Percentiles rank a stretch among this genome's conserved stretches.
Conservation (phyloP, 2,888 invertebrate genomes). For the Mesorhabditis sp. region DNA sequence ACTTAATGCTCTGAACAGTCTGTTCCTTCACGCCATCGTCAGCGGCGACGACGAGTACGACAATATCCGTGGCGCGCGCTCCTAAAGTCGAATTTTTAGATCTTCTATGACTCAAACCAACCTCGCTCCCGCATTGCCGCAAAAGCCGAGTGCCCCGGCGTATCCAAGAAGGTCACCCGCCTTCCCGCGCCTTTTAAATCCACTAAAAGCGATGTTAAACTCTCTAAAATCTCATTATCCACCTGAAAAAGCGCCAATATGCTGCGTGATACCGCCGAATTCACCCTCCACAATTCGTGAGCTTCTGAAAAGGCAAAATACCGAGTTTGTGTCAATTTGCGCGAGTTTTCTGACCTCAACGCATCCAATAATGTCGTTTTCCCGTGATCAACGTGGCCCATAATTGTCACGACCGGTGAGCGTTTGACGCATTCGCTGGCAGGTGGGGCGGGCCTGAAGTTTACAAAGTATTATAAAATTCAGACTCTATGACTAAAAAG, state of each 20-base stretch:
- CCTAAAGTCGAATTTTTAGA: conserved; percentile 66
- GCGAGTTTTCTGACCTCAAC: conserved; percentile 76
- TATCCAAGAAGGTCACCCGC: conserved; percentile 85
- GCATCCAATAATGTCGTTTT: conserved; percentile 82
- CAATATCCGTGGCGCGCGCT: conserved; percentile 89
- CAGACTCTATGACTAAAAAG: background rate
- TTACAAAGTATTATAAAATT: background rate
- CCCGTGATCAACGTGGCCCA: conserved; percentile 99
- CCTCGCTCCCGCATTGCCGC: conserved; percentile 87
- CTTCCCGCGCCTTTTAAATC: conserved; percentile 16
- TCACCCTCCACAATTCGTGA: conserved; percentile 83
- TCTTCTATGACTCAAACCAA: conserved; percentile 57
- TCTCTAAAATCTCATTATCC: conserved; percentile 56
- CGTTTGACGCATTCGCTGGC: conserved; percentile 70
- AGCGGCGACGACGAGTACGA: conserved; percentile 79
- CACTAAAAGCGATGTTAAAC: conserved; percentile 4
- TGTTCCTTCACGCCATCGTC: conserved; percentile 98
- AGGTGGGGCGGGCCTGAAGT: conserved; percentile 68
- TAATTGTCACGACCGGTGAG: conserved; percentile 91
- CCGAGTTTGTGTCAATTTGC: conserved; percentile 66
- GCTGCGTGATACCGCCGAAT: conserved; percentile 97
- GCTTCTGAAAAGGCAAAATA: conserved; percentile 60
- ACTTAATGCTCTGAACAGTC: conserved; percentile 79
- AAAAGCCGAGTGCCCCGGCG: conserved; percentile 98
- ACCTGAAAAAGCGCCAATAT: conserved; percentile 89